These are phyloP conservation scores for Vulpes lagopus DNA, from an alignment of 2,113 vertebrate species.

Conservation along the genomic window DNA sequence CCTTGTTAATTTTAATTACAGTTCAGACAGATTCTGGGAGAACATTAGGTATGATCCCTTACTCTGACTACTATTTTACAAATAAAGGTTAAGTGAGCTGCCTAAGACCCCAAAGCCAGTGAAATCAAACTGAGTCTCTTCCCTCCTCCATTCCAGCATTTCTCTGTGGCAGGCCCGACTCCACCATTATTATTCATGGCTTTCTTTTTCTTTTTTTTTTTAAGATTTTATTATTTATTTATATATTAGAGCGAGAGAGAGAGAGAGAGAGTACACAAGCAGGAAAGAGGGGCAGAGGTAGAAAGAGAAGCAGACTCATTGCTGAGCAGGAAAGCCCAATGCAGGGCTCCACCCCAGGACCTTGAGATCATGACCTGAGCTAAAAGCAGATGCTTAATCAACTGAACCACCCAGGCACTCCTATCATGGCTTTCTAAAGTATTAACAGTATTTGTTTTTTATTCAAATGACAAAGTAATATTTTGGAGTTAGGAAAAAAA, in stretches of 20 bases:
- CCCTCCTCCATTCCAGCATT: neutral
- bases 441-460: neutral
- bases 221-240: neutral
- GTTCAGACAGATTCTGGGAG: constrained; percentile 25
- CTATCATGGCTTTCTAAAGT: neutral
- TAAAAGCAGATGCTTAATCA: neutral
- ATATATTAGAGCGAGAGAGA: no score
- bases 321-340: neutral
- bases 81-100: constrained; percentile 8
- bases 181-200: neutral
- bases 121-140: neutral
- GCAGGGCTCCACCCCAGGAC: neutral
- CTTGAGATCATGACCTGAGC: neutral
- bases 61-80: constrained; percentile 28
- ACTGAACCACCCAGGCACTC: neutral
- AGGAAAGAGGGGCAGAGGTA: neutral
- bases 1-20: neutral
- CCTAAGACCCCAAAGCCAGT: neutral
- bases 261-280: neutral
- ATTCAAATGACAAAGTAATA: neutral
- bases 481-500: constrained; percentile 13
- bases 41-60: neutral
- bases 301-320: neutral
- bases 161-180: neutral
- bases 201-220: neutral